phyloP scores from a whole-genome alignment of 2,797 vertebrate species.

The Babyrousa celebensis region DNA sequence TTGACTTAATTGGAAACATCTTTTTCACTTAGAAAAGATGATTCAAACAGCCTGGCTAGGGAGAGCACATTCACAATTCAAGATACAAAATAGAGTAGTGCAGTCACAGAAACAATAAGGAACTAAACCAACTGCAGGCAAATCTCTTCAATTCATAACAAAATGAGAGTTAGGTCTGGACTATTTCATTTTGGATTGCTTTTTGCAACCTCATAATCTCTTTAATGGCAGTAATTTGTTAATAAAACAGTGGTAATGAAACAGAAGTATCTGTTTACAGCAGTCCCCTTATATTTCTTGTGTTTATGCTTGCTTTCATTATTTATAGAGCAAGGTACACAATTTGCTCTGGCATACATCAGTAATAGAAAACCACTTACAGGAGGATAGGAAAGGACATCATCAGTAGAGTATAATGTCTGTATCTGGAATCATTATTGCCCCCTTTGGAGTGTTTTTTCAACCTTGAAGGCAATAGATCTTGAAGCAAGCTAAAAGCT shows the following conservation, averaged over 20 bases:
- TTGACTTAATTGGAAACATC: constrained; percentile 72
- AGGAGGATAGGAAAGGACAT: constrained; percentile 23
- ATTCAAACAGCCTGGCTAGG: background rate
- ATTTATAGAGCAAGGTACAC: constrained; percentile 66
- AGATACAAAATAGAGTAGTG: background rate
- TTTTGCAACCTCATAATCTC: constrained; percentile 74
- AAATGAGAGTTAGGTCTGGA: constrained; percentile 6
- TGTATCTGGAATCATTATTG: constrained; percentile 68
- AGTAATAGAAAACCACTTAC: constrained; percentile 32
- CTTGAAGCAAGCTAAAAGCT: constrained; percentile 72
- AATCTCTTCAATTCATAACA: background rate
- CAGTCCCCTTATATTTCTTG: constrained; percentile 23
- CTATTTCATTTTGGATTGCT: constrained; percentile 62
- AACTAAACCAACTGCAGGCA: background rate
- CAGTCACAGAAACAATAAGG: constrained; percentile 17
- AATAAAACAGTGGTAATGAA: constrained; percentile 76
- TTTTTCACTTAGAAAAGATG: constrained; percentile 20
- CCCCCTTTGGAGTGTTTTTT: constrained; percentile 60
- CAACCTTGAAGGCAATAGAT: constrained; percentile 72
- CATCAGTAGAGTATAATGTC: constrained; percentile 11
- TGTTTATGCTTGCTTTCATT: constrained; percentile 45
- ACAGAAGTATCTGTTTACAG: constrained; percentile 80
- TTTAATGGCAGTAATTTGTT: constrained; percentile 83
- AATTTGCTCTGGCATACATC: constrained; percentile 63
- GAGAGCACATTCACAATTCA: constrained; percentile 44